Evolutionary conservation across 2,888 invertebrate species (phyloP).

Genomic region (Agapostemon virescens): DNA sequence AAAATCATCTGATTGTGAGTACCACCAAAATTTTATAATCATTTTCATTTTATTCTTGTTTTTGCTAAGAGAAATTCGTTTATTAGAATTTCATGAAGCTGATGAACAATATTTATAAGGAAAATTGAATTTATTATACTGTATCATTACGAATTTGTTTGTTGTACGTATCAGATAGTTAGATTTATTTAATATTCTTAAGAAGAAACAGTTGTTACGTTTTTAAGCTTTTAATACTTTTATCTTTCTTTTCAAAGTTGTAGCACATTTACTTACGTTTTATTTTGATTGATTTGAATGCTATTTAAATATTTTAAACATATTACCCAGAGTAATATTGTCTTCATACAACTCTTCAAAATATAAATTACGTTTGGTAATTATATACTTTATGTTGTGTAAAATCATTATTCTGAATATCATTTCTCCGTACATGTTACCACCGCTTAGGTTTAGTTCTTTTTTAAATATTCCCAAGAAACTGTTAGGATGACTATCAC

Average conservation of each 20-base stretch:
- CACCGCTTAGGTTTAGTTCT: no score
- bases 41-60: not conserved
- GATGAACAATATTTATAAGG: no score
- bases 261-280: not conserved
- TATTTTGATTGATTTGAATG: no score
- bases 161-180: no score
- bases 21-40: not conserved
- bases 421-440: no score
- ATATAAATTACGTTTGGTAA: not conserved
- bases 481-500: no score
- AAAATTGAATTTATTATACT: not conserved
- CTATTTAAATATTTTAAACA: not conserved
- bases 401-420: no score
- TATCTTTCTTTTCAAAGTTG: not conserved
- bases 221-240: not conserved
- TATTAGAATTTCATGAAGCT: not conserved
- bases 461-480: no score
- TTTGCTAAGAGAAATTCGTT: no score
- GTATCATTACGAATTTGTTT: not conserved
- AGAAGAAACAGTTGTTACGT: not conserved
- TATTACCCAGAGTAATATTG: not conserved
- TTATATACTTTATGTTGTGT: no score
- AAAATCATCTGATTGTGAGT: conserved; percentile 74
- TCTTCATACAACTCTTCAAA: not conserved
- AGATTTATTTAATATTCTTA: not conserved